Conservation (phyloP, 2,888 invertebrate genomes). For the Priocnemis perturbator region DNA sequence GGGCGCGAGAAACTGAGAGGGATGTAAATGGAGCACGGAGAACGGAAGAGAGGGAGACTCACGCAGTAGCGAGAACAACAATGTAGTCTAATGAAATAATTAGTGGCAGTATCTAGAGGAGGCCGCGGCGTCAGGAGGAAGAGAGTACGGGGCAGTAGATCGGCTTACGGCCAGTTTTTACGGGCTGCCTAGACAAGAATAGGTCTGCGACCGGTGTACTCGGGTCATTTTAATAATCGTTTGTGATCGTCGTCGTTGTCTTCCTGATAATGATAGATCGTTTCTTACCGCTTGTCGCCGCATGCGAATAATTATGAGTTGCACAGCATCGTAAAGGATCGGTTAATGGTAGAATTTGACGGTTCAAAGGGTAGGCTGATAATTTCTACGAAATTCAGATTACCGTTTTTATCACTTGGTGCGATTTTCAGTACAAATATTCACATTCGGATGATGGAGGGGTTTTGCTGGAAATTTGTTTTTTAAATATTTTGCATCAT, state of each 20-base stretch:
- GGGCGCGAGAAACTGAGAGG: neutral
- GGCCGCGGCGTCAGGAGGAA: neutral
- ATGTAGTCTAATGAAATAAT: constrained; percentile 33
- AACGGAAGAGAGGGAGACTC: no score
- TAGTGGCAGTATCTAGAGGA: constrained; percentile 11
- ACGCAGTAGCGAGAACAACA: neutral
- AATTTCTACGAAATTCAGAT: no score
- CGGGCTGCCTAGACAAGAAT: constrained; percentile 17
- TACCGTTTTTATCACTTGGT: no score
- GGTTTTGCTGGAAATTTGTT: no score
- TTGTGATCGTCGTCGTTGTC: constrained; percentile 11
- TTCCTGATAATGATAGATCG: constrained; percentile 3
- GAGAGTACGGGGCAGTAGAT: constrained; percentile 13
- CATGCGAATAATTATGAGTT: no score
- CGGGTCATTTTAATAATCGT: constrained; percentile 48
- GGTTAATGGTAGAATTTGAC: no score
- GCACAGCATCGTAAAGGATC: no score
- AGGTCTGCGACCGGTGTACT: neutral
- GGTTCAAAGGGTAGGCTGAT: no score
- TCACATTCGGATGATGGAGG: no score
- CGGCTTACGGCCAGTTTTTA: constrained; percentile 18
- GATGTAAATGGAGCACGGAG: neutral
- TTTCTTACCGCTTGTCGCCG: neutral
- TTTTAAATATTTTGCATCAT: no score
- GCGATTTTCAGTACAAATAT: no score